These are phyloP conservation scores for Magallana ariakensis DNA, from an alignment of 1,140 invertebrate genomes.

Conservation along the genomic window DNA sequence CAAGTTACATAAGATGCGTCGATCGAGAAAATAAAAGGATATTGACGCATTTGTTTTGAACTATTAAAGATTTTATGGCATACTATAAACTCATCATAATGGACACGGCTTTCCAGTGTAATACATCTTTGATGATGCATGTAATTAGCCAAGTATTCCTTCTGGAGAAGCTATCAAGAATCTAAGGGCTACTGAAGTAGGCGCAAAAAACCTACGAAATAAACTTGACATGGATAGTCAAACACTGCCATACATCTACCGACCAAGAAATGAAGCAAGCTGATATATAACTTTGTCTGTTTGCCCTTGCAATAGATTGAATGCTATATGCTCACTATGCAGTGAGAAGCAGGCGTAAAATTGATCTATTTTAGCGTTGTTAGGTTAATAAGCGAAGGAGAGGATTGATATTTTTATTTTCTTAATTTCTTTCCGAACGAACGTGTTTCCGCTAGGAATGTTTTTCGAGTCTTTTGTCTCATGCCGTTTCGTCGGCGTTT, in stretches of 20 bases:
- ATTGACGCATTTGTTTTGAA: too few species aligned
- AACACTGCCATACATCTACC: conserved; percentile 1
- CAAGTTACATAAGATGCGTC: too few species aligned
- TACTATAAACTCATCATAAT: conserved; percentile 7
- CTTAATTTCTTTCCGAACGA: conserved; percentile 23
- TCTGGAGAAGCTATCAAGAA: conserved; percentile 27
- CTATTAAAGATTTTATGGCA: not conserved
- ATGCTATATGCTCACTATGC: not conserved
- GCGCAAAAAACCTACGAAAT: not conserved
- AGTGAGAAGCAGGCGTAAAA: conserved; percentile 19
- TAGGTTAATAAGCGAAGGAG: conserved; percentile 25
- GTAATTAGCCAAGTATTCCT: conserved; percentile 28
- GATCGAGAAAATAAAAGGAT: too few species aligned
- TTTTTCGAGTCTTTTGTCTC: conserved; percentile 14
- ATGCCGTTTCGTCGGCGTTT: not conserved
- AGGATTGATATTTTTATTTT: conserved; percentile 33
- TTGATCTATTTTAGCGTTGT: conserved; percentile 25
- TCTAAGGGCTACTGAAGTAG: not conserved
- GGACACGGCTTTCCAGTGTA: not conserved
- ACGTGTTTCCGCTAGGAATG: not conserved
- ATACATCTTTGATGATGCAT: conserved; percentile 30
- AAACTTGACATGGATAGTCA: not conserved
- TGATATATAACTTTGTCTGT: conserved; percentile 12
- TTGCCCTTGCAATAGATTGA: not conserved
- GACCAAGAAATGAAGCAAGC: conserved; percentile 1